Base-by-base conservation (phyloP, 1,140 invertebrate species). In the Musca domestica region DNA sequence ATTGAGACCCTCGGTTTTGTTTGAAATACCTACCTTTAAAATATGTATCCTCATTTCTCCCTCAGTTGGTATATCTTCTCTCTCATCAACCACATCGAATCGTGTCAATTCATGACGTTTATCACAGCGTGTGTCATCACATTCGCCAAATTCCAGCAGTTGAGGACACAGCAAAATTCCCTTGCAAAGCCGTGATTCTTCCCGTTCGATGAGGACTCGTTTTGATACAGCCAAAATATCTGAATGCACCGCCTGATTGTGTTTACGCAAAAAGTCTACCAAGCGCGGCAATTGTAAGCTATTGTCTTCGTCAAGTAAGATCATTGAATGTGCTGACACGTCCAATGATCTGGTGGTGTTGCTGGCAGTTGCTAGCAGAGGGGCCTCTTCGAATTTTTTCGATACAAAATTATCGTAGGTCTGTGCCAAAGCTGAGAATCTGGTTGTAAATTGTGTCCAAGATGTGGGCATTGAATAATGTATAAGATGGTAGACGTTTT, bases 301-400 rank as follows among this genome's bases (percentile, higher is more conserved):
- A 54, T 68, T 71, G 23, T 71, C 30, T 63, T 71, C 70, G 34
- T 71, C 70, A 7, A 71, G 22, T 6, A 71, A 22, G 22, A 71
- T 67, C 22, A 71, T 61, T 23, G 67, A 71, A 25, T 48, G 34
- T 3, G 69, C 56, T 5, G 19, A 41, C 6, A 12, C 34, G 12
- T 41, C 10, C 10, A 47, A 14, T 48, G 19, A n/a, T 64, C 22
- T 48, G 41, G 5, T 15, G 15, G 9, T 48, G 51, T 54, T 10
- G 41, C 51, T 51, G 2, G 51, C 34, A 12, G n/a, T 15, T 19
- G 19, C 19, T 0, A 22, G 22, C 15, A 47, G 0, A 14, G 51
- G 23, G 2, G 20, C 3, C 47, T 49, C 15, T 27, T 58, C 66
- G 47, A 70, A 70, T 27, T 56, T 63, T 5, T 17, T 48, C 0